Evolutionary conservation across 2,113 vertebrate genomes (phyloP).

Genomic region (Theristicus caerulescens): DNA sequence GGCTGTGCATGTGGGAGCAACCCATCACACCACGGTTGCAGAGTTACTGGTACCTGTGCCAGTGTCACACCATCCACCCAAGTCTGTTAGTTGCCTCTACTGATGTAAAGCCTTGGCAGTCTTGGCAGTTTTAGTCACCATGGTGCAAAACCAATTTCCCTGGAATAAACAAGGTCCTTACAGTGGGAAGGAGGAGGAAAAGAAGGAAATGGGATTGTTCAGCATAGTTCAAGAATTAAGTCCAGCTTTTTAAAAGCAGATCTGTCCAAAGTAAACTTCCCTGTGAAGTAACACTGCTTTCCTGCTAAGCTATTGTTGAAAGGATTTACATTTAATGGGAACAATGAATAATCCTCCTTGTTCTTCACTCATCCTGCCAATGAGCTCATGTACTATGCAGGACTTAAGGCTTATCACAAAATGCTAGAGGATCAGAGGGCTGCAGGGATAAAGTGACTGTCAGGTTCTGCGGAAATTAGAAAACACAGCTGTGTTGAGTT

Average conservation of each 20-base stretch:
- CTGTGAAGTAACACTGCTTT: not conserved
- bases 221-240: not conserved
- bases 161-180: not conserved
- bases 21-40: rapidly evolving
- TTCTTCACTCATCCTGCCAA: constrained; percentile 24
- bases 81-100: not conserved
- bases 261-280: not conserved
- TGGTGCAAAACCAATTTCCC: not conserved
- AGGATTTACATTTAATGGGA: not conserved
- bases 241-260: not conserved
- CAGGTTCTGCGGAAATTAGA: not conserved
- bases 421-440: not conserved
- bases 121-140: not conserved
- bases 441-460: not conserved
- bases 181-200: not conserved
- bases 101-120: not conserved
- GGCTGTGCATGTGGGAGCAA: not conserved
- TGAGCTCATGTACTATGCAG: not conserved
- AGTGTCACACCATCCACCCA: not conserved
- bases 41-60: not conserved
- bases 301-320: not conserved
- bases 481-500: not conserved
- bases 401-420: not conserved
- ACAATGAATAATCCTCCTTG: not conserved
- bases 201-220: not conserved